These are phyloP conservation scores for Erebia aethiops DNA, from an alignment of 2,888 invertebrate species.

Conservation along the genomic window DNA sequence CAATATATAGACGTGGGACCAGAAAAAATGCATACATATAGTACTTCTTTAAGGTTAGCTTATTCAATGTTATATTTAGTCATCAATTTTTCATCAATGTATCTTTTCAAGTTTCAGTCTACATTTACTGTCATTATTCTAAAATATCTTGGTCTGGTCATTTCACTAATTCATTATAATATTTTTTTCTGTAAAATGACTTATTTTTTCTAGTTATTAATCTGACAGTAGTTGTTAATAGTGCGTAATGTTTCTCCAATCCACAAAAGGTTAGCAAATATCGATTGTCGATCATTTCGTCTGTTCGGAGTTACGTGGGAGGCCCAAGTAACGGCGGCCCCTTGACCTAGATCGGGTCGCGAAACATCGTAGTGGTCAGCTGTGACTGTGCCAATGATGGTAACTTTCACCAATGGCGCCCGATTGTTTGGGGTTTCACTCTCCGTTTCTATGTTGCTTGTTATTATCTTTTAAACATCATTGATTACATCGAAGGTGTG, in stretches of 20 bases:
- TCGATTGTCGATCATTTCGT: conserved; percentile 25
- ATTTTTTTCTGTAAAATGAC: too few relatives aligned
- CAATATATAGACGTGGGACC: not conserved
- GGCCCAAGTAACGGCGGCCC: conserved; percentile 64
- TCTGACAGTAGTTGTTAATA: not conserved
- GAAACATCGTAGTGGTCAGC: conserved; percentile 60
- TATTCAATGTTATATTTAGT: not conserved
- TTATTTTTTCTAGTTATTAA: too few relatives aligned
- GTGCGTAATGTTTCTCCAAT: conserved; percentile 11
- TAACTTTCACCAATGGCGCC: conserved; percentile 70
- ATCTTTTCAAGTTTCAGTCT: too few relatives aligned
- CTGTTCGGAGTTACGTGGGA: conserved; percentile 40
- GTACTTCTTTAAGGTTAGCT: not conserved
- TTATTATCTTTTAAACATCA: not conserved
- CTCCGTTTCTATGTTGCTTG: conserved; percentile 8
- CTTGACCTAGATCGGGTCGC: conserved; percentile 70
- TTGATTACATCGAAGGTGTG: not conserved
- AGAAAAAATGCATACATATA: not conserved
- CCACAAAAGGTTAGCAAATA: conserved; percentile 20
- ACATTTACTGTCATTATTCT: too few relatives aligned
- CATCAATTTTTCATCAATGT: not conserved
- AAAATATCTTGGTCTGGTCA: too few relatives aligned
- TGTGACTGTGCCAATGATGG: conserved; percentile 61
- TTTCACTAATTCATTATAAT: too few relatives aligned
- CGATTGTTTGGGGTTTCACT: conserved; percentile 19